Evolutionary conservation across 2,888 invertebrate species (phyloP), one percentile per base, ranked within the genome.

Genomic region (Nineta flava): DNA sequence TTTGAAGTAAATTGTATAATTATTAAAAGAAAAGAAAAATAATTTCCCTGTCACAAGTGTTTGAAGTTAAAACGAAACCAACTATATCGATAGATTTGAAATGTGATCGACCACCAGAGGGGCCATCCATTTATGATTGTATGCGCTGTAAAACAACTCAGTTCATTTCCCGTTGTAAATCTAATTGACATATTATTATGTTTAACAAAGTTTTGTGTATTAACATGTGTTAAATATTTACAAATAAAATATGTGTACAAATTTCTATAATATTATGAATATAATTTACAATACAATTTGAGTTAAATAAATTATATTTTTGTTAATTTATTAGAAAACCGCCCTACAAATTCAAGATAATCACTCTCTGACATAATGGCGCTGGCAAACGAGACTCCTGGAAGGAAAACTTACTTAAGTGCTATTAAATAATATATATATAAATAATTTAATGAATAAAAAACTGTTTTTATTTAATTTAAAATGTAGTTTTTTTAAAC

Each of bases 111-210:
- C 26, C 26, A 26, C 26, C 26, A 26, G 26, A 26, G 26, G 26
- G 26, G 26, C 26, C 26, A 26, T 26, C 26, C 26, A 26, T 26
- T 13, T 15, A 44, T 44, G 12, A 21, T 19, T 21, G 19, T 21
- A 26, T 44, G 44, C 44, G 44, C 44, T 21, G 44, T 44, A 21
- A 19, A 26, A 26, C 26, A 19, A 19, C 44, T 44, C 44, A 44
- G 44, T 44, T 26, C 44, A 44, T 44, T 44, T 44, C 44, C 44
- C 44, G 44, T 44, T 44, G 44, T 13, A 44, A 44, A 13, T 13
- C 17, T 26, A 44, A 44, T 44, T 44, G 44, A 44, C 44, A 44
- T 44, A 44, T 44, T 44, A 44, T 44, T 44, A 44, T 44, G 15
- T 26, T 44, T 26, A 21, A 44, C 13, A 17, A 19, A 44, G 26